A percentile compares a stretch with the other conserved stretches of the same genome.
These are phyloP conservation scores for Drosophila neotestacea DNA, from an alignment of 2,888 invertebrate genomes.

Conservation along the genomic window DNA sequence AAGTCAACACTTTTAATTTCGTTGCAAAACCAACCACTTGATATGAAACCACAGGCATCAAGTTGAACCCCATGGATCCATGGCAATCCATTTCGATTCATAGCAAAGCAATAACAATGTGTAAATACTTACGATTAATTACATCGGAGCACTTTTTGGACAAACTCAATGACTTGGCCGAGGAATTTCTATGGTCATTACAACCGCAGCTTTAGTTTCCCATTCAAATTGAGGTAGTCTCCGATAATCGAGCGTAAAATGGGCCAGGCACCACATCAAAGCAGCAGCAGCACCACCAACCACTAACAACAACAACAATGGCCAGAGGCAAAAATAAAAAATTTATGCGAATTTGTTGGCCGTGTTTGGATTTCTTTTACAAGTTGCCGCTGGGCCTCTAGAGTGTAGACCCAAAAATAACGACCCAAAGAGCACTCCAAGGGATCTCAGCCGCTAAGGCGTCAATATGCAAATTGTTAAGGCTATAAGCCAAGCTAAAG, in stretches of 20 bases:
- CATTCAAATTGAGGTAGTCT: conserved; percentile 25
- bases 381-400: conserved; percentile 49
- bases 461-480: conserved; percentile 69
- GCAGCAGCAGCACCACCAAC: conserved; percentile 36
- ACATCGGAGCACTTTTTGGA: conserved; percentile 56
- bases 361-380: conserved; percentile 55
- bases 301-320: conserved; percentile 26
- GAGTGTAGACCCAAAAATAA: conserved; percentile 45
- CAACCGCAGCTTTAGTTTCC: conserved; percentile 26
- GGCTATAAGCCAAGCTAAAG: conserved; percentile 14
- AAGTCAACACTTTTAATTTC: conserved; percentile 56
- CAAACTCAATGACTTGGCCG: conserved; percentile 60
- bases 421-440: conserved; percentile 47
- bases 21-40: conserved; percentile 17
- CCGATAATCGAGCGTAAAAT: conserved; percentile 72
- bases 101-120: conserved; percentile 34
- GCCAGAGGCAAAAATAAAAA: conserved; percentile 19
- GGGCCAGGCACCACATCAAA: conserved; percentile 73
- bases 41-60: conserved; percentile 27
- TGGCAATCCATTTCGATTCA: conserved; percentile 3
- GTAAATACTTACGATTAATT: conserved; percentile 79
- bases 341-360: conserved; percentile 63
- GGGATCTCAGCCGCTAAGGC: conserved; percentile 45
- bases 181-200: conserved; percentile 64
- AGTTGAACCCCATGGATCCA: conserved; percentile 15